A percentile compares a stretch with the other conserved stretches of the same genome.
Evolutionary conservation across 1,140 invertebrate genomes (phyloP).

Genomic region (Druon quercuslanigerum): DNA sequence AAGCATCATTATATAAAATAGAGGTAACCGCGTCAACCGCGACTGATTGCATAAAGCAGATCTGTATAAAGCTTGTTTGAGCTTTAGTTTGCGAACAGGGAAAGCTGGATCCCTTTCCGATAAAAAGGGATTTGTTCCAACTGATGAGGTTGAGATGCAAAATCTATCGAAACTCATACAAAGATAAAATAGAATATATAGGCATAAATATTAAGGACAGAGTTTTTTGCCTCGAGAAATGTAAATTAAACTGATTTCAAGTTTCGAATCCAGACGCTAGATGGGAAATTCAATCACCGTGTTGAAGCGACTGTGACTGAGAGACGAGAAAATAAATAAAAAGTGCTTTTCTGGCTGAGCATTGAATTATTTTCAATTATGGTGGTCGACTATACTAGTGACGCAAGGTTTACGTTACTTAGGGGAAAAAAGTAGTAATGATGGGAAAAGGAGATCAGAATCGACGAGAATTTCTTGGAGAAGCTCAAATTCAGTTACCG

Average conservation of each 20-base stretch:
- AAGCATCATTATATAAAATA: conserved; percentile 19
- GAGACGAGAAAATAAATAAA: conserved; percentile 32
- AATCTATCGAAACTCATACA: too few relatives aligned
- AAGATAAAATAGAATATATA: too few relatives aligned
- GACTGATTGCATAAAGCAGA: conserved; percentile 37
- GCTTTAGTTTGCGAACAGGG: conserved; percentile 40
- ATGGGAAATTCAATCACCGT: not conserved
- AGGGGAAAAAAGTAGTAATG: conserved; percentile 6
- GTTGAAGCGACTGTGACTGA: not conserved
- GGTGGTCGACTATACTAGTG: conserved; percentile 10
- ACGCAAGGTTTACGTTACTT: not conserved
- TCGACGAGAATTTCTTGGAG: conserved; percentile 21
- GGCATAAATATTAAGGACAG: too few relatives aligned
- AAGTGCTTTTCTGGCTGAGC: conserved; percentile 8
- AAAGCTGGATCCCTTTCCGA: conserved; percentile 24
- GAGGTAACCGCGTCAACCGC: conserved; percentile 9
- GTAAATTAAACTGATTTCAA: not conserved
- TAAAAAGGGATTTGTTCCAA: not conserved
- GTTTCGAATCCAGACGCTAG: not conserved
- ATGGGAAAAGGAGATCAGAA: conserved; percentile 3
- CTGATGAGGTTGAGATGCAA: too few relatives aligned
- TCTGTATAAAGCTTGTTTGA: conserved; percentile 30
- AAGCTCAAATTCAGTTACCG: conserved; percentile 22
- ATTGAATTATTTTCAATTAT: conserved; percentile 49
- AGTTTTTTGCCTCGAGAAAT: too few relatives aligned